These are phyloP conservation scores for Tadarida brasiliensis DNA, from an alignment of 2,797 vertebrate species.

Conservation along the genomic window DNA sequence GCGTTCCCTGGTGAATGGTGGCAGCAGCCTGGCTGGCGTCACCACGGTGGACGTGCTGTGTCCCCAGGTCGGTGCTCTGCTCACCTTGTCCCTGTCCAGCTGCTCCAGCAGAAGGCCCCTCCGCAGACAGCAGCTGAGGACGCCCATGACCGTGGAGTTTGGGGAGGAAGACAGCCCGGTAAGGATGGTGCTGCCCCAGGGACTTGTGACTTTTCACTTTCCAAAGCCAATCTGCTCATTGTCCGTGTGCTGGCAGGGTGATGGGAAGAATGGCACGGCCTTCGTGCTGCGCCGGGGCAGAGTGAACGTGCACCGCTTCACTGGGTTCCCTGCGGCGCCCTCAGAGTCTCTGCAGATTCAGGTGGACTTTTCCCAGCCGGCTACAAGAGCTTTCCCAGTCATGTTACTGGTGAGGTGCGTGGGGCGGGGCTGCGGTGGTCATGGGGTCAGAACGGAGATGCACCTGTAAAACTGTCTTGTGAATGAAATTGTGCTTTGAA, in stretches of 20 bases:
- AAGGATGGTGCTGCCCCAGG: background rate
- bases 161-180: slow-evolving; percentile 83
- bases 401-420: slow-evolving; percentile 91
- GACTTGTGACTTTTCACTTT: background rate
- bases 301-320: slow-evolving; percentile 90
- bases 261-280: background rate
- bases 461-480: background rate
- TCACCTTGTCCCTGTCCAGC: slow-evolving; percentile 87
- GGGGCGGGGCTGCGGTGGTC: accelerated
- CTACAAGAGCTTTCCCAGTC: slow-evolving; percentile 88
- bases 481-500: background rate
- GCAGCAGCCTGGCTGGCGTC: background rate
- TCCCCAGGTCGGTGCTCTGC: slow-evolving; percentile 85
- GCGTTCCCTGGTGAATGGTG: background rate
- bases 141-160: slow-evolving; percentile 87
- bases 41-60: background rate
- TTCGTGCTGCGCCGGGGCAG: slow-evolving; percentile 82
- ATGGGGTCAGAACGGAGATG: accelerated
- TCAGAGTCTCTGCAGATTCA: slow-evolving; percentile 87
- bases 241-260: slow-evolving; percentile 69
- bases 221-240: background rate
- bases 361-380: slow-evolving; percentile 84
- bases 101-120: slow-evolving; percentile 89
- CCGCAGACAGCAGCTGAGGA: slow-evolving; percentile 81
- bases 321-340: slow-evolving; percentile 85